Percentiles rank a stretch among this genome's conserved stretches.
Evolutionary conservation across 2,888 invertebrate species (phyloP).

Genomic region (Drosophila maculinotata): DNA sequence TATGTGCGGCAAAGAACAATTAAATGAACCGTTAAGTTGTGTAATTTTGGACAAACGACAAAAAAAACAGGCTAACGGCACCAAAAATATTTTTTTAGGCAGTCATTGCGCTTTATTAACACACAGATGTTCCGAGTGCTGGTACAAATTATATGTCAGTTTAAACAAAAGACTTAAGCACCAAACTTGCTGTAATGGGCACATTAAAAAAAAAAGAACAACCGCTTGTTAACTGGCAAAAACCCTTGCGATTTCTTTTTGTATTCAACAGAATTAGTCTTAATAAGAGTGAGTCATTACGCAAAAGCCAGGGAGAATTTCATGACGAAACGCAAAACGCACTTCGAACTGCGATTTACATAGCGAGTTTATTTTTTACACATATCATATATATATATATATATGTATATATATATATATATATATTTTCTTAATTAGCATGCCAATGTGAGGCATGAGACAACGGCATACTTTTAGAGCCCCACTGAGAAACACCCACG

Average conservation of each 20-base stretch:
- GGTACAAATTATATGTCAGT: slow-evolving; percentile 21
- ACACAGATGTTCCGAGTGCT: slow-evolving; percentile 30
- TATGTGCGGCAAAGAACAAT: slow-evolving; percentile 32
- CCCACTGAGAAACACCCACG: slow-evolving; percentile 43
- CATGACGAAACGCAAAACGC: slow-evolving; percentile 63
- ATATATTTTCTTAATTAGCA: slow-evolving; percentile 63
- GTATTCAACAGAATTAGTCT: slow-evolving; percentile 23
- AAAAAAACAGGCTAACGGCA: slow-evolving; percentile 47
- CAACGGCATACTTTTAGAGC: slow-evolving; percentile 30
- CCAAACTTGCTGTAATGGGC: slow-evolving; percentile 54
- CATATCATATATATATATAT: no score
- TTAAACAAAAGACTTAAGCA: slow-evolving; percentile 64
- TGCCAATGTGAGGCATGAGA: slow-evolving; percentile 44
- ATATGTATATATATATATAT: slow-evolving; percentile 15
- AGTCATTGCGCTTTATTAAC: slow-evolving; percentile 63
- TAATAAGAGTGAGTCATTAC: slow-evolving; percentile 59
- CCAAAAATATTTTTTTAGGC: slow-evolving; percentile 41
- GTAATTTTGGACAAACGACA: slow-evolving; percentile 53
- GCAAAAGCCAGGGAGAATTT: slow-evolving; percentile 54
- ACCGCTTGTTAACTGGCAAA: slow-evolving; percentile 30
- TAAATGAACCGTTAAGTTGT: slow-evolving; percentile 75
- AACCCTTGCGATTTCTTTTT: slow-evolving; percentile 26
- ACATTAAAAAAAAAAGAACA: slow-evolving; percentile 21
- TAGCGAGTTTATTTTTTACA: slow-evolving; percentile 41
- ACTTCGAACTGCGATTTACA: slow-evolving; percentile 32